These are phyloP conservation scores for Tetramorium bicarinatum DNA, from an alignment of 2,888 invertebrate genomes.

Conservation along the genomic window DNA sequence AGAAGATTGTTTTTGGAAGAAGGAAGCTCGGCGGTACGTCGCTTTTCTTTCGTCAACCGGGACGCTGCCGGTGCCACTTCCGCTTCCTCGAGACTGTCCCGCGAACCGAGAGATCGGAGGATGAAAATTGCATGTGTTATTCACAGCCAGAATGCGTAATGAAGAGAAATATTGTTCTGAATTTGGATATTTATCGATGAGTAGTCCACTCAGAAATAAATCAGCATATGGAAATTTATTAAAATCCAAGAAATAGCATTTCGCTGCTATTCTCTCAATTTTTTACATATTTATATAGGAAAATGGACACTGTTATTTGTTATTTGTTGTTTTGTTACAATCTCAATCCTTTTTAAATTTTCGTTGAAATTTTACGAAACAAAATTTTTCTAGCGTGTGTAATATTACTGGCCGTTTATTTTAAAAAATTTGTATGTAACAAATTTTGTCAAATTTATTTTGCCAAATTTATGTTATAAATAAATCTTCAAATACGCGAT, in stretches of 20 bases:
- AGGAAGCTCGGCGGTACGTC: slow-evolving; percentile 83
- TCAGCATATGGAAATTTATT: not conserved
- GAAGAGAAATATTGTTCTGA: not conserved
- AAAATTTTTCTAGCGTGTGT: not conserved
- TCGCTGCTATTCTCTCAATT: not conserved
- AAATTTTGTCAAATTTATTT: not conserved
- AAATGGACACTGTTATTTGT: not conserved
- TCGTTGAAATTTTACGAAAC: not conserved
- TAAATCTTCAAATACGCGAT: not conserved
- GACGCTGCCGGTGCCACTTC: slow-evolving; percentile 78
- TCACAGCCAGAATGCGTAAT: not conserved
- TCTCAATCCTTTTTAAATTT: not conserved
- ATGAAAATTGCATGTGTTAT: slow-evolving; percentile 17
- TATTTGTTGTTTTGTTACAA: not conserved
- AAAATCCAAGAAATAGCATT: not conserved
- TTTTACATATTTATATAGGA: not conserved
- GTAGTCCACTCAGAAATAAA: not conserved
- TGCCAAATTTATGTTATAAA: not conserved
- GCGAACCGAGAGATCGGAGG: slow-evolving; percentile 24
- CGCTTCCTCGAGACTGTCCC: slow-evolving; percentile 78
- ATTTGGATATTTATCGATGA: not conserved
- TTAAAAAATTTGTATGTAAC: not conserved
- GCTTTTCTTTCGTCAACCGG: slow-evolving; percentile 86
- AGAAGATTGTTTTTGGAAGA: slow-evolving; percentile 61
- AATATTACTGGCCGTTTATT: not conserved